phyloP scores from a whole-genome alignment of 2,113 vertebrate species.

The Gymnocephalus cernua region DNA sequence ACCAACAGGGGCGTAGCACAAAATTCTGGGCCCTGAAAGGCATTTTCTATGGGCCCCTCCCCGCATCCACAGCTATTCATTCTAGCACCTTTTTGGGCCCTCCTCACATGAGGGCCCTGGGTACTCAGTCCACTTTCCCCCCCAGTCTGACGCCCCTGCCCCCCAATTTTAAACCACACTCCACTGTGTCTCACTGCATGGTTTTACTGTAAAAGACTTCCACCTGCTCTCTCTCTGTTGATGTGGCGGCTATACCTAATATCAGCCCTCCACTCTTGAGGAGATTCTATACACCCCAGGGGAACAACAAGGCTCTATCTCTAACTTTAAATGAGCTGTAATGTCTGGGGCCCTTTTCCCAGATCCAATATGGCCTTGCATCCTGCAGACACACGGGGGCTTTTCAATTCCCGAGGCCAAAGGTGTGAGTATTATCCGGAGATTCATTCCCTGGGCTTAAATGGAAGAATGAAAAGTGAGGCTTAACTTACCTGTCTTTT shows the following conservation, averaged over 20 bases:
- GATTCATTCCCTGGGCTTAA: conserved; percentile 64
- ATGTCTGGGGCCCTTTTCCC: conserved; percentile 43
- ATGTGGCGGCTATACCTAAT: conserved; percentile 20
- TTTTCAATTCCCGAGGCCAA: conserved; percentile 61
- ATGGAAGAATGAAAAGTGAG: conserved; percentile 58
- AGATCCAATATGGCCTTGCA: conserved; percentile 55
- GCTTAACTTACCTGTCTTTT: conserved; percentile 60
- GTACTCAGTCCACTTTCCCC: too few species aligned
- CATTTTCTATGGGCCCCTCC: too few species aligned
- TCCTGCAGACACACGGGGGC: conserved; percentile 40
- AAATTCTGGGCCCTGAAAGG: too few species aligned
- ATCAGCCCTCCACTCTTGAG: conserved; percentile 32
- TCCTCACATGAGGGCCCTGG: too few species aligned
- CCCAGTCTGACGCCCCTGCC: too few species aligned
- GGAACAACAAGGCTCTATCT: conserved; percentile 31
- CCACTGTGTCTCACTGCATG: not conserved
- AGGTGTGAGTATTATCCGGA: conserved; percentile 68
- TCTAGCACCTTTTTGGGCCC: too few species aligned
- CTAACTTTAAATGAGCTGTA: conserved; percentile 70
- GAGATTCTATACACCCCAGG: conserved; percentile 20
- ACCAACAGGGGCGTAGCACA: too few species aligned
- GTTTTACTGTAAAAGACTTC: conserved; percentile 26
- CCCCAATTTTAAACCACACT: not conserved
- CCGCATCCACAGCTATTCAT: too few species aligned
- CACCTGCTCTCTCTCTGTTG: conserved; percentile 14